Base-by-base conservation (phyloP, 2,888 invertebrate genomes). In the Silvanus unidentatus region DNA sequence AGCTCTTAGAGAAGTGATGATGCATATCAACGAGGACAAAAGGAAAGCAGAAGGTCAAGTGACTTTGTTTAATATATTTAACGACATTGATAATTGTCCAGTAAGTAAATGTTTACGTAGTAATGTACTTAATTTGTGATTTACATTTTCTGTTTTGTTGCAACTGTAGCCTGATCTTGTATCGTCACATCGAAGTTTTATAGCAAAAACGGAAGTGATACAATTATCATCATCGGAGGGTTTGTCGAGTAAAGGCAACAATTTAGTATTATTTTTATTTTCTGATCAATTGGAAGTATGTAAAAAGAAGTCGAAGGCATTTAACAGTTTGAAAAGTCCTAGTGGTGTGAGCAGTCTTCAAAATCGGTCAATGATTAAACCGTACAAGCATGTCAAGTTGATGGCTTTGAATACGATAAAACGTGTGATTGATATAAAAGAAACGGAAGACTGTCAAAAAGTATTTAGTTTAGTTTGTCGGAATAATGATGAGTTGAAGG, bases 31-130 rank as follows among this genome's bases (percentile, higher is more conserved):
- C 73, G 97, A 98, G 75, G 95, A 96, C 73, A 97, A 96, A 72
- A 79, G 96, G 62, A 91, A 89, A 76, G 94, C 96, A 1, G 98
- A 98, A 74, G 91, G 91, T 10, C 92, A 95, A 72, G 81, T 95
- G 68, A 92, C 88, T 58, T 88, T 98, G 80, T 96, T 99, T 74
- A 93, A 95, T 74, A 92, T 97, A 55, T 91, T 96, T 73, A 94
- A 97, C 70, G 96, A 97, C 69, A 98, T 99, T 63, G 97, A 98
- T 68, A 91, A 93, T 71, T 97, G 96, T 72, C 97, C 98, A 53
- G 91, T 91, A 70, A 75, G 76, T 74, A 44, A 27, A 16, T 10
- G 27, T 14, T 46, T 32, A 16, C 28, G n/a, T n/a, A 28, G 10
- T 28, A 28, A 38, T 38, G 39, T 38, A n/a, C n/a, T n/a, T n/a